phyloP scores from a whole-genome alignment of 2,113 vertebrate genomes.

The Macquaria ambigua region DNA sequence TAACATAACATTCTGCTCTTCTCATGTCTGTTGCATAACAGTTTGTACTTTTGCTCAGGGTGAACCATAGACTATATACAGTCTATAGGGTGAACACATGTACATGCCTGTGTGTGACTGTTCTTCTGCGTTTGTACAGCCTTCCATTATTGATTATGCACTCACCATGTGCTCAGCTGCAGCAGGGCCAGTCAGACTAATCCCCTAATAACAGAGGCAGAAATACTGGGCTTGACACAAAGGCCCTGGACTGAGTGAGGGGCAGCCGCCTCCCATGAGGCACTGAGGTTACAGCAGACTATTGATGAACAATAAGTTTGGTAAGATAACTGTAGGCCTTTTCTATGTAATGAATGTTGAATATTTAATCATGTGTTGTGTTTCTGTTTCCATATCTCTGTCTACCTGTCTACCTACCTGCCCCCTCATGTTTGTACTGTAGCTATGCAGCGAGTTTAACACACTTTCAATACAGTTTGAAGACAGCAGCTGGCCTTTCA shows the following conservation, averaged over 20 bases:
- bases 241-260: slow-evolving; percentile 39
- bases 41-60: slow-evolving; percentile 45
- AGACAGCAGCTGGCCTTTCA: neutral
- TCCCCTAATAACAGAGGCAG: slow-evolving; percentile 60
- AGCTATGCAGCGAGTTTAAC: neutral
- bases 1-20: slow-evolving; percentile 4
- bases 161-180: slow-evolving; percentile 58
- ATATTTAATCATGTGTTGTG: slow-evolving; percentile 44
- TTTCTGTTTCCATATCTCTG: slow-evolving; percentile 34
- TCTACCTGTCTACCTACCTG: neutral
- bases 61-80: neutral
- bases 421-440: neutral
- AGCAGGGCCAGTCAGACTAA: slow-evolving; percentile 59
- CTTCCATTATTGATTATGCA: slow-evolving; percentile 77
- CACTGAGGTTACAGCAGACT: slow-evolving; percentile 42
- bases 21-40: slow-evolving; percentile 46
- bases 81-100: slow-evolving; percentile 16
- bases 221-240: slow-evolving; percentile 45
- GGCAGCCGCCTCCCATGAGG: slow-evolving; percentile 28
- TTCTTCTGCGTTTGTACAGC: slow-evolving; percentile 52
- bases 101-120: slow-evolving; percentile 35
- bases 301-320: slow-evolving; percentile 14
- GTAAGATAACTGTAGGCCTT: slow-evolving; percentile 25
- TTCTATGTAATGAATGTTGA: slow-evolving; percentile 26
- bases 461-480: neutral